Percentiles rank a stretch among this genome's conserved stretches.
Conservation (phyloP, 2,888 invertebrate species). For the Parnassius glacialis region DNA sequence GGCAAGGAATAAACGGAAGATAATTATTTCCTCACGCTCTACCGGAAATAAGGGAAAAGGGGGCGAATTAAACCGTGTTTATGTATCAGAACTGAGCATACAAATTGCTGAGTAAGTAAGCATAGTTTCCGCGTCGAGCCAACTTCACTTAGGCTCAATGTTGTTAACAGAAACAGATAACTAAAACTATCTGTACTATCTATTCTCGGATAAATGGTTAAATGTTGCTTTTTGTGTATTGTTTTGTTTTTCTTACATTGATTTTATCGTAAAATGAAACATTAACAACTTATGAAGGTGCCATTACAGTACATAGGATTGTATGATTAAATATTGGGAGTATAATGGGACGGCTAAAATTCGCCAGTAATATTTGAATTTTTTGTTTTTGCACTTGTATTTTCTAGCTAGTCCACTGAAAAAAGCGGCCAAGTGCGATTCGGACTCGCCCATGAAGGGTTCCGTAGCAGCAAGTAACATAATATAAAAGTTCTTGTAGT, state of each 20-base stretch:
- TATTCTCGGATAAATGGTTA: not conserved
- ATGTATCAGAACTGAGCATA: slow-evolving; percentile 24
- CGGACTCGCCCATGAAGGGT: too few relatives aligned
- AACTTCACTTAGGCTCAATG: slow-evolving; percentile 14
- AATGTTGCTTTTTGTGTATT: not conserved
- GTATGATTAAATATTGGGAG: too few relatives aligned
- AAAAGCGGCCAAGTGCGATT: too few relatives aligned
- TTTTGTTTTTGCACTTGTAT: too few relatives aligned
- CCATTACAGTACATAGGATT: too few relatives aligned
- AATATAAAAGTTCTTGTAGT: too few relatives aligned
- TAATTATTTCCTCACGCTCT: slow-evolving; percentile 34
- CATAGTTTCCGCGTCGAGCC: slow-evolving; percentile 23
- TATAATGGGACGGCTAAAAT: too few relatives aligned
- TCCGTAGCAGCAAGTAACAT: too few relatives aligned
- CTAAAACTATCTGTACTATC: not conserved
- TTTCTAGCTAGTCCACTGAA: too few relatives aligned
- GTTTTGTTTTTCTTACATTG: not conserved
- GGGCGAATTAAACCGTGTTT: slow-evolving; percentile 25
- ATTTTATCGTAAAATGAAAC: too few relatives aligned
- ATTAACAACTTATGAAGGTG: too few relatives aligned
- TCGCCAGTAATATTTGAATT: too few relatives aligned
- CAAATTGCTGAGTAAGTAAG: slow-evolving; percentile 23
- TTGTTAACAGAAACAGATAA: slow-evolving; percentile 14
- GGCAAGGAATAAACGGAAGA: slow-evolving; percentile 33
- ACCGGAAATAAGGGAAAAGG: slow-evolving; percentile 27